Evolutionary conservation across 2,888 invertebrate species (phyloP), one percentile per base, ranked within the genome.

Genomic region (Trichacis sp.): DNA sequence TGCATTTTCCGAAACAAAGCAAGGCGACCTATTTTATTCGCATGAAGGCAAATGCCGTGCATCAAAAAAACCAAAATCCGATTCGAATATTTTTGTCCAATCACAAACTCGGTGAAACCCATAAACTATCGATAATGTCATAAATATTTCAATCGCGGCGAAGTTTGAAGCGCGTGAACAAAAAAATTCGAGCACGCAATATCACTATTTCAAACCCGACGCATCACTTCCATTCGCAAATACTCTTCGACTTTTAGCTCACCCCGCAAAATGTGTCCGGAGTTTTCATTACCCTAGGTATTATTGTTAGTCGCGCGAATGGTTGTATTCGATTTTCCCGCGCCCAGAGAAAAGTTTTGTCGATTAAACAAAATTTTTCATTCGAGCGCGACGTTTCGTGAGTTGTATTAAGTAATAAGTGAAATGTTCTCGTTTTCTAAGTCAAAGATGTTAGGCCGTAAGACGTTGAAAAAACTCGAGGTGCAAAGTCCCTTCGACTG

Each of bases 381-480:
- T 49, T n/a, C n/a, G n/a, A n/a, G n/a, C n/a, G n/a, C n/a, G n/a
- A n/a, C n/a, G n/a, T n/a, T n/a, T n/a, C n/a, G 8, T 8, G 24
- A 24, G 24, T 3, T 24, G 24, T 24, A 5, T 24, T 24, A 24
- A n/a, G n/a, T 48, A 6, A 15, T 45, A 46, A 24, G 20, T 42
- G 42, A 47, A 45, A 47, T 38, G n/a, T 18, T 42, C 14, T 40
- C 40, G 40, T 40, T 40, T 18, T 62, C 47, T 62, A 56, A 56
- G 46, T 62, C 49, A n/a, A 56, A 61, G 42, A 24, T 56, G 55
- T 62, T 55, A 62, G 61, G 47, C 20, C 45, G 1, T 56, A 51
- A 56, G 52, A 52, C 48, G 52, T 56, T 62, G 24, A n/a, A n/a
- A n/a, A 24, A 48, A 62, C 33, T 49, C 54, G 54, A 60, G 30